Percentiles rank a stretch among this genome's conserved stretches.
These are phyloP conservation scores for Rattus norvegicus DNA, from an alignment of 2,113 vertebrate genomes.

Conservation along the genomic window DNA sequence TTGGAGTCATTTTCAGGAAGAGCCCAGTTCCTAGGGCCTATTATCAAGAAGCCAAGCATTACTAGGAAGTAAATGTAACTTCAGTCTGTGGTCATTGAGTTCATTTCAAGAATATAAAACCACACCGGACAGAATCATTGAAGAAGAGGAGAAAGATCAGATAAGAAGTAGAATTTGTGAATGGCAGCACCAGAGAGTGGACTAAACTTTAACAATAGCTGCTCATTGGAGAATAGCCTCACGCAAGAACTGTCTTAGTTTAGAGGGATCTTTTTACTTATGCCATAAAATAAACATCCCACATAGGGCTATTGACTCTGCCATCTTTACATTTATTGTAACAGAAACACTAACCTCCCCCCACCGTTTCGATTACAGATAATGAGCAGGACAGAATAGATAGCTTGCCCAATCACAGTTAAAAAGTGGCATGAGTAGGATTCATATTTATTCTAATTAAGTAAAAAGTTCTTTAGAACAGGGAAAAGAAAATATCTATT, in stretches of 20 bases:
- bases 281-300: not conserved
- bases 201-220: not conserved
- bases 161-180: not conserved
- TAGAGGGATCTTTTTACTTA: not conserved
- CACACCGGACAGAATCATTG: not conserved
- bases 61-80: not conserved
- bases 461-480: not conserved
- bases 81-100: not conserved
- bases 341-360: not conserved
- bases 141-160: not conserved
- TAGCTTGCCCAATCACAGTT: not conserved
- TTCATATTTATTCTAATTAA: not conserved
- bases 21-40: not conserved
- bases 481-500: not conserved
- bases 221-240: not conserved
- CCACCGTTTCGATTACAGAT: not conserved
- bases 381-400: not conserved
- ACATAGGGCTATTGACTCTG: not conserved
- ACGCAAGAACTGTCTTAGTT: not conserved
- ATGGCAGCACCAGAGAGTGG: not conserved
- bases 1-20: not conserved
- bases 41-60: not conserved
- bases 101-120: slow-evolving; percentile 2
- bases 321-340: not conserved
- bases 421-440: not conserved